Evolutionary conservation across 1,140 invertebrate genomes (phyloP).

Genomic region (Nilaparvata lugens): DNA sequence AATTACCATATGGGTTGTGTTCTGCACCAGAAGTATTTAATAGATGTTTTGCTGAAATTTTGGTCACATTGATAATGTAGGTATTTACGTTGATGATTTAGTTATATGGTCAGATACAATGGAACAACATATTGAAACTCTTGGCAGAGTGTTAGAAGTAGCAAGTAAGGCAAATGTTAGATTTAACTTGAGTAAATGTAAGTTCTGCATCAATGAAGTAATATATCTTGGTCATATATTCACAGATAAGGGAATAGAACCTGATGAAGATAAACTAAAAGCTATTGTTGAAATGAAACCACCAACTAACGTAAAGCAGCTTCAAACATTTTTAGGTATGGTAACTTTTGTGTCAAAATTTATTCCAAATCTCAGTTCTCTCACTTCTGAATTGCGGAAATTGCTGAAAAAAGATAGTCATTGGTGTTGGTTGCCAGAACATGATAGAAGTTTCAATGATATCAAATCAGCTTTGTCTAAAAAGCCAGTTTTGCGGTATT

Average conservation of each 20-base stretch:
- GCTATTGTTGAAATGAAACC: neutral
- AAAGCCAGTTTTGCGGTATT: neutral
- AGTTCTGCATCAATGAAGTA: conserved; percentile 1
- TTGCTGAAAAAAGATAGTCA: neutral
- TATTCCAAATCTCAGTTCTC: neutral
- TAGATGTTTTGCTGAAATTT: neutral
- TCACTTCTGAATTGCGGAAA: neutral
- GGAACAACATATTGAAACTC: neutral
- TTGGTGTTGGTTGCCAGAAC: neutral
- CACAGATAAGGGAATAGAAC: neutral
- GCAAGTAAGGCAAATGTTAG: conserved; percentile 5
- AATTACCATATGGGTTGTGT: conserved; percentile 5
- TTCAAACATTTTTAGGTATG: neutral
- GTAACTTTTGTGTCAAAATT: neutral
- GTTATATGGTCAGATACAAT: neutral
- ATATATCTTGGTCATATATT: conserved; percentile 4
- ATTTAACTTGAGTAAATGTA: conserved; percentile 12
- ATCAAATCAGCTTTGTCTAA: neutral
- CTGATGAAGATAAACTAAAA: conserved; percentile 8
- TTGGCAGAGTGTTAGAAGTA: neutral
- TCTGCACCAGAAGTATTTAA: conserved; percentile 8
- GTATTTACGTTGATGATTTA: conserved; percentile 9
- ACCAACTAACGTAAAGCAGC: neutral
- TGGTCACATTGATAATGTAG: neutral
- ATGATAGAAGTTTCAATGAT: neutral